These are phyloP conservation scores for Stomatorhinus walkeri DNA, from an alignment of 2,797 vertebrate species.

Conservation along the genomic window DNA sequence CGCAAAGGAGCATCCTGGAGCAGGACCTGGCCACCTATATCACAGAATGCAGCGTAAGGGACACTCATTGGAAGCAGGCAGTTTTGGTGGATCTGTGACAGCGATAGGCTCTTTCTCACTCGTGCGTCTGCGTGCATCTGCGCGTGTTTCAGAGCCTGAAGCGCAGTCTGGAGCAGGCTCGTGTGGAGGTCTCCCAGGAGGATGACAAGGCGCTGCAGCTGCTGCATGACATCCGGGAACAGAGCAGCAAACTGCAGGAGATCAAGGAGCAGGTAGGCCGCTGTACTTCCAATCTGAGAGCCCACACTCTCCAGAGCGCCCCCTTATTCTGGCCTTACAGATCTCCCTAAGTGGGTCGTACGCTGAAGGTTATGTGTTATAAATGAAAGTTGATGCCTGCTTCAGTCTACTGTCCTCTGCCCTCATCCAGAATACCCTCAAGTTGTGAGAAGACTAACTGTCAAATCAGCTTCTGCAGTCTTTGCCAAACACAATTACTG, in stretches of 20 bases:
- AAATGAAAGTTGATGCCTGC: background rate
- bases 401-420: background rate
- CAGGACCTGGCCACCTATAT: slow-evolving; percentile 98
- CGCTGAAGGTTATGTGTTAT: background rate
- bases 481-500: background rate
- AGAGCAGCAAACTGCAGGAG: slow-evolving; percentile 97
- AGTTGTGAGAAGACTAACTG: background rate
- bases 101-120: background rate
- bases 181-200: slow-evolving; percentile 96
- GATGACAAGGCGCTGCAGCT: slow-evolving; percentile 97
- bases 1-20: slow-evolving; percentile 92
- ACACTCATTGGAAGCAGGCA: background rate
- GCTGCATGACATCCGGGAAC: slow-evolving; percentile 95
- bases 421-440: background rate
- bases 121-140: slow-evolving; percentile 2
- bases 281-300: background rate
- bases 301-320: background rate
- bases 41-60: slow-evolving; percentile 94
- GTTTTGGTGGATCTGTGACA: background rate
- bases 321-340: background rate
- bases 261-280: slow-evolving; percentile 95
- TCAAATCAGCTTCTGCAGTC: background rate
- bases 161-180: slow-evolving; percentile 95
- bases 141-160: slow-evolving; percentile 80
- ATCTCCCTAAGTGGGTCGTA: background rate